Evolutionary conservation across 2,888 invertebrate species (phyloP).

Genomic region (Microctonus brassicae): DNA sequence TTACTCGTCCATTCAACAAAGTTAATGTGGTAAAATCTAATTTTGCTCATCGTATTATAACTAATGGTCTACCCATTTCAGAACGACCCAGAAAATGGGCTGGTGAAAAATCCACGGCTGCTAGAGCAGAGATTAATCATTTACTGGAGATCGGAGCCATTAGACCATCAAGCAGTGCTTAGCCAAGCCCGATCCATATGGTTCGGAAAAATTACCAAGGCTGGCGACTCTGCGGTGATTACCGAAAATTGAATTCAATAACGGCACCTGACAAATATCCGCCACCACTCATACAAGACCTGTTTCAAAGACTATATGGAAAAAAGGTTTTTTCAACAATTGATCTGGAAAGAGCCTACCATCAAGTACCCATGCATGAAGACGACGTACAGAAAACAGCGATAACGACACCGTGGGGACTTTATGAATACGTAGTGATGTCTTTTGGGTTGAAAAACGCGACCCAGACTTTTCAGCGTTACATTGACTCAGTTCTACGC

Average conservation of each 20-base stretch:
- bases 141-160: constrained; percentile 16
- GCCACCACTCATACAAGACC: constrained; percentile 7
- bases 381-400: constrained; percentile 22
- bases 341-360: constrained; percentile 7
- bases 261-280: constrained; percentile 17
- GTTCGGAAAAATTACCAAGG: neutral
- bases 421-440: constrained; percentile 5
- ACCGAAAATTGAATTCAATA: constrained; percentile 10
- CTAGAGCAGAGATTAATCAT: constrained; percentile 17
- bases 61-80: constrained; percentile 29
- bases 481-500: too few species aligned
- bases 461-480: too few species aligned
- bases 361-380: constrained; percentile 18
- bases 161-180: constrained; percentile 32
- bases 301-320: neutral
- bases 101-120: constrained; percentile 33
- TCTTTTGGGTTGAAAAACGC: neutral
- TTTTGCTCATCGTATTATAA: constrained; percentile 27
- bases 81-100: constrained; percentile 25
- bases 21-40: neutral
- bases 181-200: constrained; percentile 35
- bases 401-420: constrained; percentile 9
- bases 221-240: constrained; percentile 19
- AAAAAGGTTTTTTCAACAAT: constrained; percentile 13
- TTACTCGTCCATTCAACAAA: constrained; percentile 18